Percentiles rank a stretch among this genome's conserved stretches.
These are phyloP conservation scores for Holothuria leucospilota DNA, from an alignment of 53 echinoderm and acorn worm genomes.

Conservation along the genomic window DNA sequence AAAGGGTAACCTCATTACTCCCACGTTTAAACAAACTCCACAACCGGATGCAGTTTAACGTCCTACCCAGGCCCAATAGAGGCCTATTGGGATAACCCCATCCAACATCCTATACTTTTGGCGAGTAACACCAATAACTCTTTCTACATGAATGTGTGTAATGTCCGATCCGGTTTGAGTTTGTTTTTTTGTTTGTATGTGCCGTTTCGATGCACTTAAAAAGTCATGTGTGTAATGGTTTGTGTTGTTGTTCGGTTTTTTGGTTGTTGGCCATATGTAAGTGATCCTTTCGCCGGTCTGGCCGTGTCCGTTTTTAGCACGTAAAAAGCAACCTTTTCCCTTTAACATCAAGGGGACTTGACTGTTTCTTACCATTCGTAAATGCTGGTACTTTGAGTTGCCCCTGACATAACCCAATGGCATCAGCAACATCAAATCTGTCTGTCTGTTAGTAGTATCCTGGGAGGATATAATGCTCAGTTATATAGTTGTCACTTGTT, in stretches of 20 bases:
- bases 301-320: no score
- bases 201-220: no score
- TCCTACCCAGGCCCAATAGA: no score
- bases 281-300: no score
- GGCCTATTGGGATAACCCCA: background rate
- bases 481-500: conserved; percentile 53
- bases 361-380: conserved; percentile 52
- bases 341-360: conserved; percentile 32
- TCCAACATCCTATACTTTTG: conserved; percentile 42
- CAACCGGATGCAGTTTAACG: no score
- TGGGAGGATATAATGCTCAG: conserved; percentile 52
- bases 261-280: no score
- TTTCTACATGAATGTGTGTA: conserved; percentile 59
- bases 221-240: no score
- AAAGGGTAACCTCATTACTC: no score
- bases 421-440: conserved; percentile 47
- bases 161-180: no score
- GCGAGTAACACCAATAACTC: conserved; percentile 46
- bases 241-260: no score
- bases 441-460: conserved; percentile 39
- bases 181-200: no score
- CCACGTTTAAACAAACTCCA: no score
- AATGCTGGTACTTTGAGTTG: conserved; percentile 42
- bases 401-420: conserved; percentile 32
- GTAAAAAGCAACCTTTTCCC: background rate